Conservation (phyloP, 2,888 invertebrate species). For the Tipula unca region DNA sequence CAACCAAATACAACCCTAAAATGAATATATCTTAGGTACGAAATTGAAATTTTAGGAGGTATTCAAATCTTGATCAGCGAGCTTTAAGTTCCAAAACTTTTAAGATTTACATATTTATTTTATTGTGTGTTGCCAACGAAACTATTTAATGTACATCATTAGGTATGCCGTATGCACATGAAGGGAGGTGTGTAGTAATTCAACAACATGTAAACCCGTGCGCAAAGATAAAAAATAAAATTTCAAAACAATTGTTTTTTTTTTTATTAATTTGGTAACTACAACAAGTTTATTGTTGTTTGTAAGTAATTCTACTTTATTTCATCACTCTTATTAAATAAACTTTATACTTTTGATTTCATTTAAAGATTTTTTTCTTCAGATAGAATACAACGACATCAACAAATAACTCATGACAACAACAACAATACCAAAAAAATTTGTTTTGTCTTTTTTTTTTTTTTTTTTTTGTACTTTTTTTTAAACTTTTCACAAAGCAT, state of each 20-base stretch:
- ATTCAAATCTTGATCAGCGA: too few relatives aligned
- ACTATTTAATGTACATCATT: too few relatives aligned
- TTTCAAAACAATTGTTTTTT: neutral
- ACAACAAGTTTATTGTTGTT: neutral
- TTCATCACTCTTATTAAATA: neutral
- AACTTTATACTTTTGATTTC: neutral
- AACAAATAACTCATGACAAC: neutral
- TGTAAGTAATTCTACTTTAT: neutral
- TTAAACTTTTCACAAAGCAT: neutral
- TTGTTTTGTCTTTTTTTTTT: neutral
- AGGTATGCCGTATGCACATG: too few relatives aligned
- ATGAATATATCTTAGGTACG: too few relatives aligned
- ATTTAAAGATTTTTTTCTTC: neutral
- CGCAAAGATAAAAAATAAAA: neutral
- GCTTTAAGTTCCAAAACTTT: too few relatives aligned
- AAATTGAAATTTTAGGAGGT: too few relatives aligned
- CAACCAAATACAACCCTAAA: too few relatives aligned
- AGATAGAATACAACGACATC: neutral
- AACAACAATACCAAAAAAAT: neutral
- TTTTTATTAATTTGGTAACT: neutral
- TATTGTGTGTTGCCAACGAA: too few relatives aligned
- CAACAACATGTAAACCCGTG: too few relatives aligned
- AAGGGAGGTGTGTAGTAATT: too few relatives aligned
- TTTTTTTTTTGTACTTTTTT: neutral
- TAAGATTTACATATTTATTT: too few relatives aligned